Percentiles rank a stretch among this genome's conserved stretches.
These are phyloP conservation scores for Pandemis heparana DNA, from an alignment of 2,888 invertebrate genomes.

Conservation along the genomic window DNA sequence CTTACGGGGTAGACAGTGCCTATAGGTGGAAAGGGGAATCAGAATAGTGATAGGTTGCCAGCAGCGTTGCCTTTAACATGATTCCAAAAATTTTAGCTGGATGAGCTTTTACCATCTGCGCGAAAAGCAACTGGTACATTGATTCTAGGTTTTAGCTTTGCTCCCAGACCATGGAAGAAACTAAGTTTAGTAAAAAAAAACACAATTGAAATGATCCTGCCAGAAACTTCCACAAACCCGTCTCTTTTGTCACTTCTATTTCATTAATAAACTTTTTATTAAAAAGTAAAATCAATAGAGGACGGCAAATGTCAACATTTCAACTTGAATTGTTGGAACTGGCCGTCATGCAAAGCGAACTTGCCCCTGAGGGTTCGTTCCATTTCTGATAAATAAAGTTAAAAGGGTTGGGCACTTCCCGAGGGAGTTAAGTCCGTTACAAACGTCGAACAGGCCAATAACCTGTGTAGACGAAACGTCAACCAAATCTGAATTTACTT, in stretches of 20 bases:
- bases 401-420: constrained; percentile 69
- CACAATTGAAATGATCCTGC: too few species aligned
- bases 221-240: too few species aligned
- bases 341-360: constrained; percentile 68
- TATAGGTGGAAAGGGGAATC: too few species aligned
- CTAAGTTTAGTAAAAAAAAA: too few species aligned
- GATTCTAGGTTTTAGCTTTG: too few species aligned
- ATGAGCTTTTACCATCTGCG: too few species aligned
- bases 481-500: constrained; percentile 44
- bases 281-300: constrained; percentile 29
- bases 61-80: too few species aligned
- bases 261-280: constrained; percentile 13
- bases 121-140: too few species aligned
- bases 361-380: constrained; percentile 64
- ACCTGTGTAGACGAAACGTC: constrained; percentile 47
- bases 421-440: constrained; percentile 55
- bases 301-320: constrained; percentile 43
- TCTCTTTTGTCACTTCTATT: neutral
- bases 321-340: constrained; percentile 46
- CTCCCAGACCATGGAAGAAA: too few species aligned
- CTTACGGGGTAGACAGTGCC: too few species aligned
- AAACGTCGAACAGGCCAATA: constrained; percentile 50
- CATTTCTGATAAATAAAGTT: constrained; percentile 76
- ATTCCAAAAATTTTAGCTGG: too few species aligned
- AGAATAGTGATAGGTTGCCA: too few species aligned